These are phyloP conservation scores for Xylocampa areola DNA, from an alignment of 2,888 invertebrate species.

Conservation along the genomic window DNA sequence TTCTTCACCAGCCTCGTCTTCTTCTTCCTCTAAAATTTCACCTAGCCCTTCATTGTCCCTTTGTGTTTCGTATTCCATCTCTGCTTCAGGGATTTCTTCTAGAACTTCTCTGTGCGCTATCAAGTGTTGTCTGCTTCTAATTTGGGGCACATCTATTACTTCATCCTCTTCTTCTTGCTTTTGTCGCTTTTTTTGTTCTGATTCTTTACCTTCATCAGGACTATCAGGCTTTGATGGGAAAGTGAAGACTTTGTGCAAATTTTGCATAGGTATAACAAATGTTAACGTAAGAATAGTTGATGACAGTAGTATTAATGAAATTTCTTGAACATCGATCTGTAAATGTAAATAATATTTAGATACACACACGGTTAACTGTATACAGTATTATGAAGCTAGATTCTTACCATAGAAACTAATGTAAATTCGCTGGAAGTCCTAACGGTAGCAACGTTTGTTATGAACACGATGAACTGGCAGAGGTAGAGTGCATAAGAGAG, in stretches of 20 bases:
- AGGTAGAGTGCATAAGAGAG: slow-evolving; percentile 92
- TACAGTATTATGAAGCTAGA: no score
- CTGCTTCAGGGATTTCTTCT: slow-evolving; percentile 85
- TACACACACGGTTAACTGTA: neutral
- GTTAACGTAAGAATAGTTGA: slow-evolving; percentile 90
- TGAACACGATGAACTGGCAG: slow-evolving; percentile 91
- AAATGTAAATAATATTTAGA: slow-evolving; percentile 47
- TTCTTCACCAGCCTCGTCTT: slow-evolving; percentile 72
- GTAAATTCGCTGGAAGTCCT: slow-evolving; percentile 90
- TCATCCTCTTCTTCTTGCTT: slow-evolving; percentile 60
- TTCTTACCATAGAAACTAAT: slow-evolving; percentile 88
- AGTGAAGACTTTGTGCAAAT: slow-evolving; percentile 75
- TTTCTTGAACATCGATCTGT: slow-evolving; percentile 90
- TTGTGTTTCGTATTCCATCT: slow-evolving; percentile 82
- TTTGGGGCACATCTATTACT: slow-evolving; percentile 62
- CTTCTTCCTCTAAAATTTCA: slow-evolving; percentile 85
- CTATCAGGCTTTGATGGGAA: slow-evolving; percentile 61
- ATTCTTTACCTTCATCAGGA: slow-evolving; percentile 37
- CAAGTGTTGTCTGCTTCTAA: slow-evolving; percentile 71
- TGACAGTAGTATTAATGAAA: slow-evolving; percentile 84
- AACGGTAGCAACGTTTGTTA: slow-evolving; percentile 91
- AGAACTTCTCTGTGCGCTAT: slow-evolving; percentile 83
- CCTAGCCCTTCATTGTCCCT: slow-evolving; percentile 79
- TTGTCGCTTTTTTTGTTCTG: slow-evolving; percentile 49
- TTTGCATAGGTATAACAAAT: slow-evolving; percentile 92